These are phyloP conservation scores for Girardinichthys multiradiatus DNA, from an alignment of 2,113 vertebrate genomes.

Conservation along the genomic window DNA sequence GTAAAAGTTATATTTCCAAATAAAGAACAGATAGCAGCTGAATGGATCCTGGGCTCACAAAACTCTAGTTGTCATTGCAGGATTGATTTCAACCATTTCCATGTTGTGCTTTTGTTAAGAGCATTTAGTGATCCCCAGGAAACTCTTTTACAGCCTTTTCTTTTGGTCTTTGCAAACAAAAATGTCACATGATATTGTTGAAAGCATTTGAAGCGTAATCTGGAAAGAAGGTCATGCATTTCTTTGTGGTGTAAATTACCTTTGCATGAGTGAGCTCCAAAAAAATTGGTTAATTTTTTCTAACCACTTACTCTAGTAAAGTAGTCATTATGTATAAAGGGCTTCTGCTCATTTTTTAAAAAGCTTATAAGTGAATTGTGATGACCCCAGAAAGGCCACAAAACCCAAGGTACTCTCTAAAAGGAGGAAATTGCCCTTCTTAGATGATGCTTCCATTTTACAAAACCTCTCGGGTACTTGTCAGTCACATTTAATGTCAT, in stretches of 20 bases:
- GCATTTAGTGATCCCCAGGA: conserved; percentile 24
- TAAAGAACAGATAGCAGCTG: not conserved
- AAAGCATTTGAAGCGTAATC: conserved; percentile 28
- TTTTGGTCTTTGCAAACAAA: conserved; percentile 26
- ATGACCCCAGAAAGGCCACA: conserved; percentile 23
- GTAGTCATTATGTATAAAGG: conserved; percentile 38
- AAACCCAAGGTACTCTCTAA: conserved; percentile 18
- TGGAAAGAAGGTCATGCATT: conserved; percentile 35
- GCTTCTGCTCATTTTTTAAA: conserved; percentile 15
- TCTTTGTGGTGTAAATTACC: conserved; percentile 50
- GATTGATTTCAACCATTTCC: conserved; percentile 32
- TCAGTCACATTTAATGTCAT: not conserved
- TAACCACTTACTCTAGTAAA: conserved; percentile 44
- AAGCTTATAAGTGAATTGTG: conserved; percentile 43
- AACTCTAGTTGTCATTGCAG: conserved; percentile 2
- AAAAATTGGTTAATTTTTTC: conserved; percentile 19
- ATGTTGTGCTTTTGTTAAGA: conserved; percentile 43
- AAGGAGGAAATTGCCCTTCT: conserved; percentile 10
- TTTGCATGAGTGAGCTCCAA: conserved; percentile 3
- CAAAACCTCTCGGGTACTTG: conserved; percentile 8
- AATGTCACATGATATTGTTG: conserved; percentile 37
- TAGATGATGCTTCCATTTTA: conserved; percentile 13
- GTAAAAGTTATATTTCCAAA: not conserved
- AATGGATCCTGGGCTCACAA: conserved; percentile 9
- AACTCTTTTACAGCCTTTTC: conserved; percentile 30